A percentile compares a stretch with the other conserved stretches of the same genome.
Conservation (phyloP, 1,140 invertebrate genomes). For the Dinothrombium tinctorium region DNA sequence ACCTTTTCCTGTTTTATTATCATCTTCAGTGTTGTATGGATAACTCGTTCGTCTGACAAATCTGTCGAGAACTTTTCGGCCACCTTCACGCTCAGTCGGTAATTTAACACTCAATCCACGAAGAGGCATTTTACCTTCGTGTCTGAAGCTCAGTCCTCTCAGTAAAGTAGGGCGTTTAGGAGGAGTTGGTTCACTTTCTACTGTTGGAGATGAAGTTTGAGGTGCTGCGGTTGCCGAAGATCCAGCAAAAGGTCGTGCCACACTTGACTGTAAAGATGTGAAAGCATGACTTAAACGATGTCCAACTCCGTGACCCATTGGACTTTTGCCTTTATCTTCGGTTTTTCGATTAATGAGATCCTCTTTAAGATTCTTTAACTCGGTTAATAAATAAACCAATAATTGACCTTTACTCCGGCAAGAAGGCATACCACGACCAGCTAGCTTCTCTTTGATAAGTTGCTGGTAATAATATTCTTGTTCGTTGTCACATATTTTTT, state of each 20-base stretch:
- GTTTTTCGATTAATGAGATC: constrained; percentile 28
- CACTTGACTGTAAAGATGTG: neutral
- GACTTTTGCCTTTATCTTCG: neutral
- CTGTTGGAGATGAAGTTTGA: neutral
- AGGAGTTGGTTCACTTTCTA: constrained; percentile 1
- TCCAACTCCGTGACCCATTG: constrained; percentile 2
- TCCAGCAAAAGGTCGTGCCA: neutral
- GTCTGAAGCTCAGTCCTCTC: constrained; percentile 13
- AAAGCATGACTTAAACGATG: constrained; percentile 11
- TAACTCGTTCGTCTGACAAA: constrained; percentile 20
- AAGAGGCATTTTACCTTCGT: neutral
- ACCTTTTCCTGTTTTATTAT: neutral
- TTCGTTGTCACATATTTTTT: constrained; percentile 29
- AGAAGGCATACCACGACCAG: constrained; percentile 42
- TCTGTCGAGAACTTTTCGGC: constrained; percentile 14
- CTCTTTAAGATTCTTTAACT: constrained; percentile 50
- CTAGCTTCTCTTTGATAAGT: constrained; percentile 55
- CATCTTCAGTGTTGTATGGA: constrained; percentile 15
- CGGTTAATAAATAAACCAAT: constrained; percentile 54
- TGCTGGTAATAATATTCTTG: constrained; percentile 73
- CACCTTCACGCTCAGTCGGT: constrained; percentile 5
- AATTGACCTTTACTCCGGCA: constrained; percentile 58
- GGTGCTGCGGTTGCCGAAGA: neutral
- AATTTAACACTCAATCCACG: constrained; percentile 14
- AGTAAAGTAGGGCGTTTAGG: constrained; percentile 7